Conservation (phyloP, 64 coral and sea anemone genomes). For the Montipora cactus region DNA sequence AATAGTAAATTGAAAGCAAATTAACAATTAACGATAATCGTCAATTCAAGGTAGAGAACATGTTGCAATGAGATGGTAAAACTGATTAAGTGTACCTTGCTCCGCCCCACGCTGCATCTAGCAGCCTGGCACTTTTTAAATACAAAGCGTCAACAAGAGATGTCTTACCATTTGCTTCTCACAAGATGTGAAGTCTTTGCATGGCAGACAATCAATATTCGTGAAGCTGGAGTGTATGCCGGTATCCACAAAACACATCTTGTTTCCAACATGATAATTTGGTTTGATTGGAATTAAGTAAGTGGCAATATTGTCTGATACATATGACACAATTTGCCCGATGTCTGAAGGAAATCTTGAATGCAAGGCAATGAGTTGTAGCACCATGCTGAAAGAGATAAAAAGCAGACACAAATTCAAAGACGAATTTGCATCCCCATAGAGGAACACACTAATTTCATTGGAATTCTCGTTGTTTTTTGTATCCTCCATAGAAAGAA, state of each 20-base stretch:
- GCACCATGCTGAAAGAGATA: constrained; percentile 61
- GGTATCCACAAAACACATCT: constrained; percentile 58
- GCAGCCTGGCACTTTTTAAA: neutral
- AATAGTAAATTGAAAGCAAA: too few species aligned
- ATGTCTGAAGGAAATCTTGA: constrained; percentile 49
- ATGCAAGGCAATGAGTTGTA: constrained; percentile 22
- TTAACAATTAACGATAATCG: too few species aligned
- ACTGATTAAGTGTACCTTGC: too few species aligned
- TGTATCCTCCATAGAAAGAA: too few species aligned
- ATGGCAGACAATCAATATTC: neutral
- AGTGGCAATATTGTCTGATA: constrained; percentile 68
- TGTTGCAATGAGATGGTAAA: too few species aligned
- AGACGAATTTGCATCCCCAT: too few species aligned
- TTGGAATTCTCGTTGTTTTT: too few species aligned
- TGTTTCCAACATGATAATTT: neutral
- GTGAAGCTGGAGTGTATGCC: neutral
- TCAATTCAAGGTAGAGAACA: too few species aligned
- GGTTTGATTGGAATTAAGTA: constrained; percentile 9
- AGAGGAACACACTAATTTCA: too few species aligned
- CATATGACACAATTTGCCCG: constrained; percentile 17
- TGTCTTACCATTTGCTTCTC: constrained; percentile 5
- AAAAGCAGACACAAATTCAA: neutral
- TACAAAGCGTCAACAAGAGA: neutral
- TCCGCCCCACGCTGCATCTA: too few species aligned
- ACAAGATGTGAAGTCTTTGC: neutral